Conservation (phyloP, 2,797 vertebrate genomes). For the Pristis pectinata region DNA sequence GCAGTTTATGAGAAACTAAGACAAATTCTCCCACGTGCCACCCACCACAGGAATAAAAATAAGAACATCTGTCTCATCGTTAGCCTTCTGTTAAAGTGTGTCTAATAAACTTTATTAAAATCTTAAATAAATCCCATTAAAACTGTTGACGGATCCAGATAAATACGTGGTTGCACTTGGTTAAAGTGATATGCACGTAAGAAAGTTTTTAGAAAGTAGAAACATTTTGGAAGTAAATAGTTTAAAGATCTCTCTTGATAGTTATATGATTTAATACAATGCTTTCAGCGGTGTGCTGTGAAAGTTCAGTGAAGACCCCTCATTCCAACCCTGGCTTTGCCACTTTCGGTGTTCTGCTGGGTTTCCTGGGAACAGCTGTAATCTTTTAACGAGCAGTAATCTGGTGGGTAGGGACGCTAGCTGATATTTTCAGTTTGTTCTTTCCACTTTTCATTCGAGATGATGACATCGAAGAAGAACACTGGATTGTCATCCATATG, state of each 20-base stretch:
- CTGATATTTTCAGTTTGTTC: background rate
- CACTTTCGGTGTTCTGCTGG: background rate
- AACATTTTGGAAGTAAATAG: background rate
- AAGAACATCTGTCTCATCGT: constrained; percentile 28
- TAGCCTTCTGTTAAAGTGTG: constrained; percentile 7
- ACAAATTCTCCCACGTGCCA: constrained; percentile 25
- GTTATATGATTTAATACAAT: background rate
- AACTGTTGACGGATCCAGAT: background rate
- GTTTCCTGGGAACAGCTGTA: background rate
- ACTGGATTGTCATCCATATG: background rate
- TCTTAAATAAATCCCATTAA: background rate
- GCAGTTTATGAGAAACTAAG: constrained; percentile 27
- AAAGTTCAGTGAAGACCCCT: background rate
- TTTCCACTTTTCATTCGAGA: background rate
- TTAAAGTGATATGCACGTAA: background rate
- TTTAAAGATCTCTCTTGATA: background rate
- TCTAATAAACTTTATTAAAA: background rate
- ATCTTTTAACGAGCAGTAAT: background rate
- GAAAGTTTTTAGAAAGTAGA: too few species aligned
- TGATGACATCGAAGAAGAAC: background rate
- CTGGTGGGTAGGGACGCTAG: background rate
- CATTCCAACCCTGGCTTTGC: background rate
- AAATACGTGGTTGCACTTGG: background rate
- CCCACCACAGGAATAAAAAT: background rate
- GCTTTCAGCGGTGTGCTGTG: background rate